A percentile compares a stretch with the other conserved stretches of the same genome.
Conservation (phyloP, 1,140 invertebrate genomes). For the Macrobrachium nipponense region DNA sequence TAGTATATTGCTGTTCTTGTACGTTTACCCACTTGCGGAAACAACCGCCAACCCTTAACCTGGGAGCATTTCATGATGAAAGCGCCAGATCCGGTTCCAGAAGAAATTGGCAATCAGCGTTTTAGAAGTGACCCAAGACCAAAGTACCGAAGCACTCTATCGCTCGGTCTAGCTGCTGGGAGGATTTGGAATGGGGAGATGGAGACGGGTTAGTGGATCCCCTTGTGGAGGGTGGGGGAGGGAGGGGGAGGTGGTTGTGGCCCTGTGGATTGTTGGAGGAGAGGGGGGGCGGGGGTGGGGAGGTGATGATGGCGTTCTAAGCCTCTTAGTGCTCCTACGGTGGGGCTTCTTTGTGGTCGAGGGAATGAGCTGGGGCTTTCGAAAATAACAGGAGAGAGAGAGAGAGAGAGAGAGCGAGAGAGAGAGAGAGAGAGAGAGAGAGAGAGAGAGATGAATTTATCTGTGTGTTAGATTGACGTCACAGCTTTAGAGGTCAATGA, state of each 20-base stretch:
- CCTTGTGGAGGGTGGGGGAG: not conserved
- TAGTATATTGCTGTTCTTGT: no score
- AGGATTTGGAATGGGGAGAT: slow-evolving; percentile 6
- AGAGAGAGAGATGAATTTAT: not conserved
- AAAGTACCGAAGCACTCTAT: not conserved
- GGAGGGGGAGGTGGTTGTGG: slow-evolving; percentile 5
- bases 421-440: slow-evolving; percentile 21
- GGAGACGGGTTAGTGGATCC: not conserved
- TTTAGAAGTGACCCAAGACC: no score
- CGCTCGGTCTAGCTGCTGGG: not conserved
- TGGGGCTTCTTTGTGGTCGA: not conserved
- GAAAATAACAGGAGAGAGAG: slow-evolving; percentile 7
- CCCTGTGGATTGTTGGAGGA: not conserved
- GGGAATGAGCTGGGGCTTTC: not conserved
- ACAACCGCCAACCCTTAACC: no score
- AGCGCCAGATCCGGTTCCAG: no score
- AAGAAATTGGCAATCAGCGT: no score
- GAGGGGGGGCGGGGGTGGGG: not conserved
- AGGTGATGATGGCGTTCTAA: not conserved
- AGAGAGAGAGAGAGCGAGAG: slow-evolving; percentile 23
- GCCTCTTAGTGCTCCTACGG: slow-evolving; percentile 7
- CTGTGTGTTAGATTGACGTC: no score
- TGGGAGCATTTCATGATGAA: no score
- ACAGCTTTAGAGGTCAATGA: no score
- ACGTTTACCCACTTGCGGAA: no score